Evolutionary conservation across 2,888 invertebrate species (phyloP).

Genomic region (Agrilus cyanescens): DNA sequence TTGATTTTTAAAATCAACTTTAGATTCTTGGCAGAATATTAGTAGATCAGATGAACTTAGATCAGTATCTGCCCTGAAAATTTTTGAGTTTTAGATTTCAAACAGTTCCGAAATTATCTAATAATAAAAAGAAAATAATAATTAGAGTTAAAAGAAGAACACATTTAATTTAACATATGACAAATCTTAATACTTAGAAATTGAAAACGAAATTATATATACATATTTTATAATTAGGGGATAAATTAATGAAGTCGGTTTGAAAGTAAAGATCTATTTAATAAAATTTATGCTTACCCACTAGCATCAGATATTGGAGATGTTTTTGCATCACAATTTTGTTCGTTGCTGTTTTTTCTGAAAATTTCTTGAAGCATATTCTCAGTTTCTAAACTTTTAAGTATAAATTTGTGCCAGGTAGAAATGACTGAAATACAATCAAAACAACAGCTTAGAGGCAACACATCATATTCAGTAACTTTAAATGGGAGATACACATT

Average conservation of each 20-base stretch:
- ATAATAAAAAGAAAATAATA: no score
- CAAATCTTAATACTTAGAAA: no score
- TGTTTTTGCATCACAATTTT: neutral
- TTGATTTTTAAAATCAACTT: no score
- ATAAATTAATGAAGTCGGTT: neutral
- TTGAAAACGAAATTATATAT: no score
- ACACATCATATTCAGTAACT: constrained; percentile 40
- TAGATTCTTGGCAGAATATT: no score
- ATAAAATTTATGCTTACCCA: neutral
- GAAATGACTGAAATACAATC: constrained; percentile 51
- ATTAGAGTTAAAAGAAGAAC: no score
- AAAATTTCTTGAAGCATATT: constrained; percentile 26
- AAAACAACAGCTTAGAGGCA: constrained; percentile 51
- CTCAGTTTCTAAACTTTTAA: constrained; percentile 45
- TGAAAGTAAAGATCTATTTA: neutral
- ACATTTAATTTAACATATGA: no score
- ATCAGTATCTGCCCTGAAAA: no score
- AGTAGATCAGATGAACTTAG: no score
- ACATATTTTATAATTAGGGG: neutral
- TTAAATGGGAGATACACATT: constrained; percentile 51
- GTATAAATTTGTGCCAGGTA: constrained; percentile 50
- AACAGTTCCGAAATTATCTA: no score
- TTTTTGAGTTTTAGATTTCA: no score
- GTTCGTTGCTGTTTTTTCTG: neutral
- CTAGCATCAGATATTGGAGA: neutral